A percentile compares a stretch with the other conserved stretches of the same genome.
Conservation (phyloP, 2,888 invertebrate species). For the Coelopa pilipes region DNA sequence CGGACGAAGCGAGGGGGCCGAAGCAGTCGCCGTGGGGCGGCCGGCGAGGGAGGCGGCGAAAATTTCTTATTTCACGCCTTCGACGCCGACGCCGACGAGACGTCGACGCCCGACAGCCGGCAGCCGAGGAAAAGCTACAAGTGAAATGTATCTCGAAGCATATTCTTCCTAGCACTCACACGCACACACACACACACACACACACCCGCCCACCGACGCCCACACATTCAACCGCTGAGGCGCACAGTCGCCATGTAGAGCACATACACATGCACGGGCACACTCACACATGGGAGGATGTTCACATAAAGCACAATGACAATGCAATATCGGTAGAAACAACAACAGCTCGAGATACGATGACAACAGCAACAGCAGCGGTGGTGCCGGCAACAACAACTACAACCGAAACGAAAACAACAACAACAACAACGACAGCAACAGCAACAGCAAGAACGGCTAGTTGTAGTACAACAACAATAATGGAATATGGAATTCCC, state of each 20-base stretch:
- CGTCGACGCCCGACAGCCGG: too few species aligned
- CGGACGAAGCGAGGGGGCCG: too few species aligned
- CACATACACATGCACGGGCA: not conserved
- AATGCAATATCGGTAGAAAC: too few species aligned
- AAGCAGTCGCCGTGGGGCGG: not conserved
- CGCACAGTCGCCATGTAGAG: not conserved
- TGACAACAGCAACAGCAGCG: too few species aligned
- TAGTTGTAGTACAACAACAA: conserved; percentile 16
- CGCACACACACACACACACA: too few species aligned
- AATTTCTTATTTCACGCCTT: conserved; percentile 44
- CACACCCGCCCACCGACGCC: too few species aligned
- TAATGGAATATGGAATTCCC: conserved; percentile 46
- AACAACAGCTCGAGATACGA: too few species aligned
- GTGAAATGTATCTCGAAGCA: conserved; percentile 11
- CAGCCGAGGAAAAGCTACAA: conserved; percentile 34
- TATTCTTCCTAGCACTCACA: too few species aligned
- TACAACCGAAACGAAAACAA: conserved; percentile 12
- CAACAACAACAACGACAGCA: not conserved
- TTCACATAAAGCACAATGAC: not conserved
- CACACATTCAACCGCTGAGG: too few species aligned
- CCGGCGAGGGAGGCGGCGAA: conserved; percentile 13
- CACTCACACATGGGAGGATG: not conserved
- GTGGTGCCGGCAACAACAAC: not conserved
- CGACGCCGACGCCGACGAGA: not conserved
- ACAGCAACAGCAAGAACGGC: too few species aligned